Percentiles rank a stretch among this genome's conserved stretches.
Conservation (phyloP, 2,113 vertebrate species). For the Anhinga rufa region DNA sequence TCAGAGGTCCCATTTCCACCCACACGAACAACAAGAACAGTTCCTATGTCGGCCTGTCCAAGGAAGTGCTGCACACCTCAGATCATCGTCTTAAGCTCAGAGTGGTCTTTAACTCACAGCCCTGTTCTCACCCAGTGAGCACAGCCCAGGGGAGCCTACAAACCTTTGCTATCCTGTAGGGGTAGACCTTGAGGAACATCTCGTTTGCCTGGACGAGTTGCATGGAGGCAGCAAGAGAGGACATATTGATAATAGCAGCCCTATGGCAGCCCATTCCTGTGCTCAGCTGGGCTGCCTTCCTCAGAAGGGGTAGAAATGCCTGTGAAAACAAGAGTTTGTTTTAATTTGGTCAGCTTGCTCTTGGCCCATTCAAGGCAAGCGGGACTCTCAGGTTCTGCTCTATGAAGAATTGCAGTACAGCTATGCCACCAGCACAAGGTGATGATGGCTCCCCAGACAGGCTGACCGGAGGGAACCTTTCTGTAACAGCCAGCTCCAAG, state of each 20-base stretch:
- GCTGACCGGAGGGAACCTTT: not conserved
- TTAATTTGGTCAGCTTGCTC: not conserved
- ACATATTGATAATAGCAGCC: conserved; percentile 75
- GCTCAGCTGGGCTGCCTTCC: conserved; percentile 64
- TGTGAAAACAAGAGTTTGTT: not conserved
- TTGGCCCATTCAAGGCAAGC: not conserved
- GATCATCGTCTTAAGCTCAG: not conserved
- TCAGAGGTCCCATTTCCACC: not conserved
- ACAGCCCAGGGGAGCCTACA: not conserved
- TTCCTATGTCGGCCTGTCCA: not conserved
- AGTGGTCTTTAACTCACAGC: not conserved
- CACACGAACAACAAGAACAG: not conserved
- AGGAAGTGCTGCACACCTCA: not conserved
- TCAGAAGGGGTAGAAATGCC: conserved; percentile 72
- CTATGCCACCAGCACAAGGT: not conserved
- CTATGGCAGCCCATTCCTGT: conserved; percentile 72
- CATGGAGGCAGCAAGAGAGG: conserved; percentile 73
- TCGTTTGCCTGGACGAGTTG: conserved; percentile 67
- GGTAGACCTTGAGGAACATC: conserved; percentile 12
- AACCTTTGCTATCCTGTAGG: conserved; percentile 70
- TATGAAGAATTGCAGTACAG: not conserved
- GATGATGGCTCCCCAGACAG: not conserved
- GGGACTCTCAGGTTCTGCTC: not conserved
- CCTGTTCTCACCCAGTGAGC: not conserved
- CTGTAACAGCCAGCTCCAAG: not conserved